Percentiles rank a stretch among this genome's conserved stretches.
Conservation (phyloP, 2,888 invertebrate species). For the Clitarchus hookeri region DNA sequence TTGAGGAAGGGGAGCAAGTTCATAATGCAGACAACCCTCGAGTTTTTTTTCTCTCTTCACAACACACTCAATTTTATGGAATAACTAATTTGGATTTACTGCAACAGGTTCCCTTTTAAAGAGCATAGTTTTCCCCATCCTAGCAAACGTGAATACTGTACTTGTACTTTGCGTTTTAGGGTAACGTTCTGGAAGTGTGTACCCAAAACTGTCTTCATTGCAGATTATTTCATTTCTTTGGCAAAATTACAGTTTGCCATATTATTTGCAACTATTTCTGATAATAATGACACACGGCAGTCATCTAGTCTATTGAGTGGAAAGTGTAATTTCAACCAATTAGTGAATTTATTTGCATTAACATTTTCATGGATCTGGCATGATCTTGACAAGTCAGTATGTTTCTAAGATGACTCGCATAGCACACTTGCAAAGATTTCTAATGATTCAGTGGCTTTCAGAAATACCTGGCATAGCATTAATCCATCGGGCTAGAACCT, state of each 20-base stretch:
- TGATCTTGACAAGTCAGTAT: constrained; percentile 20
- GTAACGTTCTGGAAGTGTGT: neutral
- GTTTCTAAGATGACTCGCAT: neutral
- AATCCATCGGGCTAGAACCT: neutral
- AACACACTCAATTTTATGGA: neutral
- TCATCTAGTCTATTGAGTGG: constrained; percentile 9
- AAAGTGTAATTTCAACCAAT: constrained; percentile 4
- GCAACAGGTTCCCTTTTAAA: constrained; percentile 16
- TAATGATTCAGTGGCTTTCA: neutral
- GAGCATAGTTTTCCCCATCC: neutral
- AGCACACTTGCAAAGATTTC: neutral
- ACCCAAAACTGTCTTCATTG: neutral
- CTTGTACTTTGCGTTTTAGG: neutral
- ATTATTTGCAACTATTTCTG: neutral
- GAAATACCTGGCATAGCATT: neutral
- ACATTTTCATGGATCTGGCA: neutral
- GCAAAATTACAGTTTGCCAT: neutral
- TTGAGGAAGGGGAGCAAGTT: no score
- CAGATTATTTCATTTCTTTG: neutral
- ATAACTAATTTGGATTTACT: constrained; percentile 19
- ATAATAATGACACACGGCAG: neutral
- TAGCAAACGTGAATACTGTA: constrained; percentile 18
- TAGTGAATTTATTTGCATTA: constrained; percentile 17
- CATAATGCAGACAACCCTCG: no score
- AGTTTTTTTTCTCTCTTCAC: no score